Conservation (phyloP, 2,797 vertebrate species). For the Pseudochirops corinnae region DNA sequence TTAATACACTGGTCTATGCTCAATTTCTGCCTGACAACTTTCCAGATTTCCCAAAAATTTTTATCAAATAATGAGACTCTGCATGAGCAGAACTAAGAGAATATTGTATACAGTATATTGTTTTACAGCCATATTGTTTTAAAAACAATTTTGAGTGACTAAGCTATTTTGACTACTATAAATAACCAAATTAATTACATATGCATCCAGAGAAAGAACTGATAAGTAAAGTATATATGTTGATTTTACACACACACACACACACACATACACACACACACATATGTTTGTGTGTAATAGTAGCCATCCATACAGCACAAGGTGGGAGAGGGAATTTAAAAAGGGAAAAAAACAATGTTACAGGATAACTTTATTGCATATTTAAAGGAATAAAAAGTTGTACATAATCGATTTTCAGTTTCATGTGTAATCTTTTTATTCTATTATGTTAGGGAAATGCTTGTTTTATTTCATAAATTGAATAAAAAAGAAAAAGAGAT, state of each 20-base stretch:
- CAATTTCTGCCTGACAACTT: not conserved
- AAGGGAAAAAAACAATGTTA: not conserved
- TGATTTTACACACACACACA: not conserved
- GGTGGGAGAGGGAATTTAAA: not conserved
- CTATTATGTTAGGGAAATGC: not conserved
- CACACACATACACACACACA: no score
- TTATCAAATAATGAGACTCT: not conserved
- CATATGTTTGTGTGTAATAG: not conserved
- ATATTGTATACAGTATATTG: no score
- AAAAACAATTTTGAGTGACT: not conserved
- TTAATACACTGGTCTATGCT: not conserved
- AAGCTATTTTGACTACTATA: not conserved
- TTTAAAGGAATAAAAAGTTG: not conserved
- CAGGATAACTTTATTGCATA: not conserved
- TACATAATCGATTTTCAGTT: not conserved
- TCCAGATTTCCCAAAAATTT: not conserved
- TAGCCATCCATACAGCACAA: not conserved
- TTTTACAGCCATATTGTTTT: not conserved
- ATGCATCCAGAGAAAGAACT: no score
- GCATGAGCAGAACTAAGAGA: not conserved
- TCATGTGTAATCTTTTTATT: not conserved
- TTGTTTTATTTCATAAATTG: not conserved
- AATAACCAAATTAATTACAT: not conserved
- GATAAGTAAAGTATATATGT: no score
- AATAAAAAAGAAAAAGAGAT: not conserved